phyloP scores from a whole-genome alignment of 1,140 invertebrate genomes.

The Theocolax elegans region DNA sequence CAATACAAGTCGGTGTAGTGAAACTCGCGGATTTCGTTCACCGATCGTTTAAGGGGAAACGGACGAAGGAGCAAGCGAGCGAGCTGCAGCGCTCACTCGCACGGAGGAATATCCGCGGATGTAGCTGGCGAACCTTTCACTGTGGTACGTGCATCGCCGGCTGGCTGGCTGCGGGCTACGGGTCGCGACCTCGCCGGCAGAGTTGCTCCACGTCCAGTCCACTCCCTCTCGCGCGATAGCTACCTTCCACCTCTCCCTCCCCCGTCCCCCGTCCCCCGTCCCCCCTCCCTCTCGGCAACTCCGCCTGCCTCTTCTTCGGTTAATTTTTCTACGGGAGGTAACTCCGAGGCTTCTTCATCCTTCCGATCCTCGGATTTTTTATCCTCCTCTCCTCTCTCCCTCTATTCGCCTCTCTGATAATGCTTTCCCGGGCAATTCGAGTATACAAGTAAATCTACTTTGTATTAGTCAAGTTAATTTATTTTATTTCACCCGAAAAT shows the following conservation, averaged over 20 bases:
- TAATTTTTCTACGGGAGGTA: no score
- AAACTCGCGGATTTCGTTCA: no score
- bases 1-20: no score
- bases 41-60: no score
- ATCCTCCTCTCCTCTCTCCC: background rate
- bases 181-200: slow-evolving; percentile 58
- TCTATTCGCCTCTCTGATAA: background rate
- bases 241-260: slow-evolving; percentile 45
- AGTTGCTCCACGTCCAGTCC: slow-evolving; percentile 37
- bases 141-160: background rate
- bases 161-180: slow-evolving; percentile 49
- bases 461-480: no score
- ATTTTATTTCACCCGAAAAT: no score
- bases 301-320: background rate
- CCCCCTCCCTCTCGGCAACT: background rate
- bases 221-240: slow-evolving; percentile 43
- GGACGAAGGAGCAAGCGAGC: no score
- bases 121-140: slow-evolving; percentile 14
- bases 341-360: no score
- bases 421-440: background rate
- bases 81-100: no score
- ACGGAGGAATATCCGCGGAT: background rate
- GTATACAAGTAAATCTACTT: no score
- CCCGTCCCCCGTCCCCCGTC: slow-evolving; percentile 14
- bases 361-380: background rate